Conservation (phyloP, 1,140 invertebrate species). For the Bombus confusus region DNA sequence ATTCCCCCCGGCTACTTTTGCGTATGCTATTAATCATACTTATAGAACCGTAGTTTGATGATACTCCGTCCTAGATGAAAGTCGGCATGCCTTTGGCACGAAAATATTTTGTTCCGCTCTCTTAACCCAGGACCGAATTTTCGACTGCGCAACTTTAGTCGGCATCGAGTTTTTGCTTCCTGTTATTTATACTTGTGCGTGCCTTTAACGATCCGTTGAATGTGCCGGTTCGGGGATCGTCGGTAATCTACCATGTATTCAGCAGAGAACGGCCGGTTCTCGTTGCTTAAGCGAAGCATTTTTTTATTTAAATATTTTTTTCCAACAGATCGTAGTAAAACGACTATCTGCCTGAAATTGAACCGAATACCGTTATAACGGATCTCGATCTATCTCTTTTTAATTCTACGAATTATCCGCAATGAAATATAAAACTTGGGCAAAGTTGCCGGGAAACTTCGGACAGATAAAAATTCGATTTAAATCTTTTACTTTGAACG, state of each 20-base stretch:
- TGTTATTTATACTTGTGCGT: neutral
- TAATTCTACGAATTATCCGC: neutral
- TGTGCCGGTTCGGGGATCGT: neutral
- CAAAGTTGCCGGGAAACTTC: neutral
- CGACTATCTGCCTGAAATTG: no score
- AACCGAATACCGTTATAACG: neutral
- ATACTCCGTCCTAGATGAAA: conserved; percentile 2
- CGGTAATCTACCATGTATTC: neutral
- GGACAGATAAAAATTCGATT: neutral
- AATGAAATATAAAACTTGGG: neutral
- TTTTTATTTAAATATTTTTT: no score
- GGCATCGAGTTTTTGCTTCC: conserved; percentile 25
- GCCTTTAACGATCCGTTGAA: conserved; percentile 6
- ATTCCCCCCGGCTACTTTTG: neutral
- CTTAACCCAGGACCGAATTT: conserved; percentile 26
- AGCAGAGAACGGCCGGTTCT: neutral
- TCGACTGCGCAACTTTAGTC: conserved; percentile 4
- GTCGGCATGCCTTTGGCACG: conserved; percentile 33
- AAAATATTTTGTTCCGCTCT: conserved; percentile 32
- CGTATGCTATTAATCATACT: conserved; percentile 21
- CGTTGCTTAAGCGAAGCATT: neutral
- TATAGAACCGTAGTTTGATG: conserved; percentile 8
- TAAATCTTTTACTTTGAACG: neutral
- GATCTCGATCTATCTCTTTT: neutral
- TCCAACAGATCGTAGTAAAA: no score